phyloP scores from a whole-genome alignment of 2,113 vertebrate species.

The Mionectes macconnelli region DNA sequence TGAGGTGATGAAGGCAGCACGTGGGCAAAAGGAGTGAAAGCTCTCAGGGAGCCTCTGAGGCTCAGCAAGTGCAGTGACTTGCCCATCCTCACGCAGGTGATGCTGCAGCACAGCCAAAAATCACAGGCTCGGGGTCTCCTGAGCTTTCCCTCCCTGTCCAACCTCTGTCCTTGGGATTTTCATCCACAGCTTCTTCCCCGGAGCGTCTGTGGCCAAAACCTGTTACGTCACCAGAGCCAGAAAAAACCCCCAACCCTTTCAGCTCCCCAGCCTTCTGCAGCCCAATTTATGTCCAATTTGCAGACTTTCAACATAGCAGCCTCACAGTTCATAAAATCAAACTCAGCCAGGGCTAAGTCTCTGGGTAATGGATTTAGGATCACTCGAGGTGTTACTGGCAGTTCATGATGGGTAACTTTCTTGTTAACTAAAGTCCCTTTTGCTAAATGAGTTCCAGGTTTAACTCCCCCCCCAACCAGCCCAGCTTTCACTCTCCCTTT shows the following conservation, averaged over 20 bases:
- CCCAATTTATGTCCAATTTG: conserved; percentile 84
- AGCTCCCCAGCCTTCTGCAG: conserved; percentile 71
- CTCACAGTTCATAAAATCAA: conserved; percentile 84
- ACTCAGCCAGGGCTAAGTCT: conserved; percentile 78
- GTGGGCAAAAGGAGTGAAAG: accelerated
- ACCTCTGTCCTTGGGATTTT: not conserved
- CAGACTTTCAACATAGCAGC: conserved; percentile 82
- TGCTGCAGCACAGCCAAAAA: not conserved
- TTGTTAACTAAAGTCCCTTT: conserved; percentile 82
- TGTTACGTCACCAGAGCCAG: conserved; percentile 34
- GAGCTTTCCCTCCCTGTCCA: not conserved
- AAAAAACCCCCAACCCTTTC: not conserved
- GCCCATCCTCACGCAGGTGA: not conserved
- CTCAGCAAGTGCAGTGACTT: not conserved
- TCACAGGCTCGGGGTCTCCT: not conserved
- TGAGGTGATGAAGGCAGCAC: not conserved
- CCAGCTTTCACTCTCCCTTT: not conserved
- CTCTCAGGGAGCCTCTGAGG: not conserved
- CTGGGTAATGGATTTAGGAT: conserved; percentile 83
- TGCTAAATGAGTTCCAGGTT: conserved; percentile 84
- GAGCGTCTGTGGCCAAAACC: not conserved
- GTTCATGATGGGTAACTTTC: conserved; percentile 83
- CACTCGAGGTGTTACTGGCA: conserved; percentile 81
- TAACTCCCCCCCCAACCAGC: conserved; percentile 46
- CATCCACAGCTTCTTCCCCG: not conserved